A percentile compares a stretch with the other conserved stretches of the same genome.
Conservation (phyloP, 2,888 invertebrate species). For the Ferrisia virgata region DNA sequence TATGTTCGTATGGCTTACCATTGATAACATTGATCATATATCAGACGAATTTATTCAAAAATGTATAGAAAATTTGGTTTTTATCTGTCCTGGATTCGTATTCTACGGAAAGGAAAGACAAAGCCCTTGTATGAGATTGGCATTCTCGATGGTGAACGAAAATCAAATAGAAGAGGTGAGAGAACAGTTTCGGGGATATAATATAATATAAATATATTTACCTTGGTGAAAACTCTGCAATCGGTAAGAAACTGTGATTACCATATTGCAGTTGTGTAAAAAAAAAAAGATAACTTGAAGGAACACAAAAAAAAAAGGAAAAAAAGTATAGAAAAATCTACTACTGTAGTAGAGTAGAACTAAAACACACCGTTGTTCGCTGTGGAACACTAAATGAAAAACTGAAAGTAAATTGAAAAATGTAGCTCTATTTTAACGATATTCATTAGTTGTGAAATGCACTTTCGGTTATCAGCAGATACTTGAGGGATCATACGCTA, state of each 20-base stretch:
- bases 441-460: not conserved
- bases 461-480: not conserved
- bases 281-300: not conserved
- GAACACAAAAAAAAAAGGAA: slow-evolving; percentile 1
- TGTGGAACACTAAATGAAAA: not conserved
- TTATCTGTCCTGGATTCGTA: slow-evolving; percentile 71
- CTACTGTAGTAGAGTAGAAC: not conserved
- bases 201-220: slow-evolving; percentile 7
- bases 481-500: not conserved
- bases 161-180: slow-evolving; percentile 63
- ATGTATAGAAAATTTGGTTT: slow-evolving; percentile 66
- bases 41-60: slow-evolving; percentile 69
- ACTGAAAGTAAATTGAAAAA: not conserved
- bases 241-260: slow-evolving; percentile 30
- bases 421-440: not conserved
- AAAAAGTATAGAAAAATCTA: no score
- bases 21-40: slow-evolving; percentile 66
- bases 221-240: not conserved
- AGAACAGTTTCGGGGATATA: slow-evolving; percentile 7
- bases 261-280: not conserved
- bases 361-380: not conserved
- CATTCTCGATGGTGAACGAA: slow-evolving; percentile 66
- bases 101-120: slow-evolving; percentile 64
- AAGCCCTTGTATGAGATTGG: slow-evolving; percentile 66
- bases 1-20: slow-evolving; percentile 75